These are phyloP conservation scores for Aulostomus chinensis DNA, from an alignment of 2,797 vertebrate genomes.

Conservation along the genomic window DNA sequence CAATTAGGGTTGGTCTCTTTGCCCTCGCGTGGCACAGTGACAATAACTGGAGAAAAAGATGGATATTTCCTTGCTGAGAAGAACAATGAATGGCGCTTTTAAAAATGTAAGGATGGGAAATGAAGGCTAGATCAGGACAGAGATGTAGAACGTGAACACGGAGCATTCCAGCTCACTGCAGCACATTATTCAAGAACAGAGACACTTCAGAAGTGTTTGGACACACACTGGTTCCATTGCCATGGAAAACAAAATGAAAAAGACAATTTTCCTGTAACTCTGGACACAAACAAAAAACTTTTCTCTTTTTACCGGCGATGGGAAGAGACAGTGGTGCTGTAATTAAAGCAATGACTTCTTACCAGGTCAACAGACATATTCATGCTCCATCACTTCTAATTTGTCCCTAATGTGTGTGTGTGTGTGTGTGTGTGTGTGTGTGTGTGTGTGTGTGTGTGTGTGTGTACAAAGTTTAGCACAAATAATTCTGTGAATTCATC, in stretches of 20 bases:
- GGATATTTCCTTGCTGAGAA: conserved; percentile 5
- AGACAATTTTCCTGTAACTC: conserved; percentile 46
- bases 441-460: too few species aligned
- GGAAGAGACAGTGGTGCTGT: conserved; percentile 3
- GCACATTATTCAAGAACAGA: conserved; percentile 51
- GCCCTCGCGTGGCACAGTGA: conserved; percentile 1
- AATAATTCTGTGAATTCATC: too few species aligned
- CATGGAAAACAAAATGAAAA: conserved; percentile 50
- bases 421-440: too few species aligned
- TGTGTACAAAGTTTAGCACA: too few species aligned
- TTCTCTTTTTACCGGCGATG: conserved; percentile 1
- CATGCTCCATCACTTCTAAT: conserved; percentile 31
- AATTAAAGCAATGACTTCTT: conserved; percentile 24
- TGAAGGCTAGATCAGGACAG: too few species aligned
- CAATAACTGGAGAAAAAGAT: conserved; percentile 4
- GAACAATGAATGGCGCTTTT: too few species aligned
- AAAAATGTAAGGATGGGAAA: too few species aligned
- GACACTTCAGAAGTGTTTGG: conserved; percentile 43
- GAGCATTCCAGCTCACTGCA: conserved; percentile 62
- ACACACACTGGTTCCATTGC: conserved; percentile 47
- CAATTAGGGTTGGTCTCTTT: conserved; percentile 3
- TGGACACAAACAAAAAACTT: conserved; percentile 38
- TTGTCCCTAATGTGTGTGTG: conserved; percentile 9
- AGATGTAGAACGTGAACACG: too few species aligned
- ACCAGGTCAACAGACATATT: conserved; percentile 25